Evolutionary conservation across 2,888 invertebrate species (phyloP), one percentile per base, ranked within the genome.

Genomic region (Mesodorylaimus sp.): DNA sequence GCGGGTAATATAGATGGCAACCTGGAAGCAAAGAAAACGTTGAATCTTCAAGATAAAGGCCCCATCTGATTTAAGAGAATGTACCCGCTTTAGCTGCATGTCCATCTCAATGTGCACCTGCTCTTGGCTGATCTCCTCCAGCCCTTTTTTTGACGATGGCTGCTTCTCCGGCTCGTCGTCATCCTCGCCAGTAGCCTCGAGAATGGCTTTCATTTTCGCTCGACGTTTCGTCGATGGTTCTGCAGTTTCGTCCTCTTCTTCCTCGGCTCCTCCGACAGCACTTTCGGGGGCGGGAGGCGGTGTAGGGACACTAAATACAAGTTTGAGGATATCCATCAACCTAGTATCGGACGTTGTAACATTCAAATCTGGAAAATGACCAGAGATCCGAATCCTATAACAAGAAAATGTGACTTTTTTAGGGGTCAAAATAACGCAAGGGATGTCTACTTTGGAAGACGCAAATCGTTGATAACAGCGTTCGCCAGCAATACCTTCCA

Each of bases 391-490:
- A 52, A 82, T 72, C 52, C 72, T 73, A 53, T 41, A 54, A 55
- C 41, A 48, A 43, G 32, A 50, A 29, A 38, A 42, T 39, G 21
- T 38, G 39, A 45, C n/a, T n/a, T n/a, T n/a, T n/a, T n/a, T n/a
- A n/a, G n/a, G n/a, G n/a, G n/a, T n/a, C n/a, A n/a, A n/a, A n/a
- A n/a, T n/a, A n/a, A n/a, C n/a, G n/a, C n/a, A n/a, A n/a, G n/a
- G n/a, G n/a, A n/a, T n/a, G 49, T 51, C 49, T 59, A 73, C 70
- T 84, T 83, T 0, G 95, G 86, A 64, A 97, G 69, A n/a, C 83
- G 73, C 0, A 88, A 83, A 71, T 97, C 93, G 62, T 89, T 83
- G 2, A 97, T 77, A 46, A 91, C 74, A 64, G 89, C 87, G 61
- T 87, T 81, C 60, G 82, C 79, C 49, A 89, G 77, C 53, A 79